A percentile compares a stretch with the other conserved stretches of the same genome.
phyloP scores from a whole-genome alignment of 2,797 vertebrate species.

The Mus caroli region DNA sequence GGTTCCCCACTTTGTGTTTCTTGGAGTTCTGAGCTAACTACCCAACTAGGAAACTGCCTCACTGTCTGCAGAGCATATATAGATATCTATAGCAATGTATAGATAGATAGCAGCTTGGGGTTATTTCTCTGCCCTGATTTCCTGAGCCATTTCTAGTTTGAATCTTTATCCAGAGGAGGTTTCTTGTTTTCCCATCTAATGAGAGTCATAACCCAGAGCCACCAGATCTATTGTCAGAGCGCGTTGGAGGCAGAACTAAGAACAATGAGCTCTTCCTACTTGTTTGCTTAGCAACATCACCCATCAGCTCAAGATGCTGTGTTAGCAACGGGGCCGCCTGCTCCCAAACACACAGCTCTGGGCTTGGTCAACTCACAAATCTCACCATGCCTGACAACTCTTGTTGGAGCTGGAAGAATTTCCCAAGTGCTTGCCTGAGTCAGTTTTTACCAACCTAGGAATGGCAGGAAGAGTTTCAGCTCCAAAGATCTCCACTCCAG shows the following conservation, averaged over 20 bases:
- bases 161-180: conserved; percentile 70
- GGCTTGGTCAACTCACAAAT: background rate
- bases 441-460: background rate
- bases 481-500: background rate
- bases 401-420: background rate
- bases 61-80: background rate
- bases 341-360: background rate
- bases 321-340: conserved; percentile 1
- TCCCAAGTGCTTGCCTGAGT: background rate
- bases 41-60: background rate
- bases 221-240: conserved; percentile 59
- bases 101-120: background rate
- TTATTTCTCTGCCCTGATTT: conserved; percentile 67
- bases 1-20: background rate
- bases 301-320: background rate
- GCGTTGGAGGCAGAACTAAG: conserved; percentile 45
- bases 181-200: conserved; percentile 70
- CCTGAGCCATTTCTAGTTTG: conserved; percentile 58
- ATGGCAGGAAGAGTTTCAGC: background rate
- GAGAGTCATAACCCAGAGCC: conserved; percentile 30
- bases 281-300: conserved; percentile 62
- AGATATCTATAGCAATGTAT: no score
- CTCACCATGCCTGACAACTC: background rate
- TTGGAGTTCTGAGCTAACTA: background rate
- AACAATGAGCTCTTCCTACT: conserved; percentile 55